A percentile compares a stretch with the other conserved stretches of the same genome.
These are phyloP conservation scores for Cantharis rufa DNA, from an alignment of 2,888 invertebrate species.

Conservation along the genomic window DNA sequence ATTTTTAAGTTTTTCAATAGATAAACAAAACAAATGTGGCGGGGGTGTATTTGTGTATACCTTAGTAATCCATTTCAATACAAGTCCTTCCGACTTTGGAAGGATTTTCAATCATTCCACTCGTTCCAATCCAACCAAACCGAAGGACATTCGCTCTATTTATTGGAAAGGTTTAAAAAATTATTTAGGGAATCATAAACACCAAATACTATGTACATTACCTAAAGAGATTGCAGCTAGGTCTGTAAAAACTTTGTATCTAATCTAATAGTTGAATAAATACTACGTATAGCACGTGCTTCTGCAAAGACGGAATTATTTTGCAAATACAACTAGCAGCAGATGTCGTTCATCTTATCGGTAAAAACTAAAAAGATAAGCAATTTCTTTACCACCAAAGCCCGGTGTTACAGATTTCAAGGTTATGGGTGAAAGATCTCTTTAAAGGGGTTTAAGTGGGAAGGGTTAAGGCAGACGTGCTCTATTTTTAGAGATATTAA, in stretches of 20 bases:
- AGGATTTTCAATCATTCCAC: no score
- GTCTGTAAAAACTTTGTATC: neutral
- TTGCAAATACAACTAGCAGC: slow-evolving; percentile 14
- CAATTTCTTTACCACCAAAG: slow-evolving; percentile 34
- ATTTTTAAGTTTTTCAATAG: no score
- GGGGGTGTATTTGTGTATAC: no score
- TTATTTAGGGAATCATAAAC: no score
- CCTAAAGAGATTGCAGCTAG: neutral
- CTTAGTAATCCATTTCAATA: no score
- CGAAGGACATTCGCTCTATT: no score
- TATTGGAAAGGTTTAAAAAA: no score
- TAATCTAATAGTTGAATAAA: neutral
- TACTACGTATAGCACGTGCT: neutral
- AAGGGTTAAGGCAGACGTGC: slow-evolving; percentile 47
- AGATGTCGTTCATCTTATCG: slow-evolving; percentile 27
- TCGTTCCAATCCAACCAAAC: no score
- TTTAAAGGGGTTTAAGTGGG: slow-evolving; percentile 38
- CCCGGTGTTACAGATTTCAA: slow-evolving; percentile 53
- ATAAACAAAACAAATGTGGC: no score
- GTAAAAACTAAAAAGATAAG: slow-evolving; percentile 25
- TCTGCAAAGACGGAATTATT: slow-evolving; percentile 5
- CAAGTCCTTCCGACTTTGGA: no score
- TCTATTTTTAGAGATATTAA: slow-evolving; percentile 53
- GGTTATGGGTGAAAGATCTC: slow-evolving; percentile 42
- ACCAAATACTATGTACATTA: no score